A percentile compares a stretch with the other conserved stretches of the same genome.
phyloP scores from a whole-genome alignment of 2,113 vertebrate species.

The Xerus inauris region DNA sequence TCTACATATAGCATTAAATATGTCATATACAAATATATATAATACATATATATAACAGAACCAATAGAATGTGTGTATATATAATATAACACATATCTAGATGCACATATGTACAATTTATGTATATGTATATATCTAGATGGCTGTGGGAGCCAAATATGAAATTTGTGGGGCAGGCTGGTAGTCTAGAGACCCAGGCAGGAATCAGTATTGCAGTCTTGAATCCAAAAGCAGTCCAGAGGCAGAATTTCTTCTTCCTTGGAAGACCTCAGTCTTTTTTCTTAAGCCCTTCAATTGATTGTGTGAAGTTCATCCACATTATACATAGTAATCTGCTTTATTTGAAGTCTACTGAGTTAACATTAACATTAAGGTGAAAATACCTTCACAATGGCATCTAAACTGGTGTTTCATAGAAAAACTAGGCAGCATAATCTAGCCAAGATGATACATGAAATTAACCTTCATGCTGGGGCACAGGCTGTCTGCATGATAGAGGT shows the following conservation, averaged over 20 bases:
- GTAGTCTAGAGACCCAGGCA: not conserved
- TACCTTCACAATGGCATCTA: not conserved
- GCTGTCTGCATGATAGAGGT: not conserved
- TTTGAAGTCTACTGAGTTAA: not conserved
- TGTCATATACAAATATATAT: not conserved
- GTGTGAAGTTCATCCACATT: not conserved
- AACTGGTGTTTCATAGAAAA: not conserved
- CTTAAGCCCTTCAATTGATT: not conserved
- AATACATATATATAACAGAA: not conserved
- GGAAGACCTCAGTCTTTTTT: not conserved
- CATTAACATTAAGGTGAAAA: not conserved
- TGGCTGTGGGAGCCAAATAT: not conserved
- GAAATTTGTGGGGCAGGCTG: not conserved
- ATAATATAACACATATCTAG: not conserved
- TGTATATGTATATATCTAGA: not conserved
- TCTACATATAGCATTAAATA: too few species aligned
- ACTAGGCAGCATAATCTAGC: not conserved
- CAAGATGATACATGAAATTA: not conserved
- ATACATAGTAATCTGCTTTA: not conserved
- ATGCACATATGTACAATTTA: not conserved
- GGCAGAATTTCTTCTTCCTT: not conserved
- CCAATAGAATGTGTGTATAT: not conserved
- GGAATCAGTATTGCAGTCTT: not conserved
- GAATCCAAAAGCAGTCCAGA: not conserved
- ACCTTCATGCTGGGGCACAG: not conserved